phyloP scores from a whole-genome alignment of 1,140 invertebrate species.

The Lamellibrachia luymesi region DNA sequence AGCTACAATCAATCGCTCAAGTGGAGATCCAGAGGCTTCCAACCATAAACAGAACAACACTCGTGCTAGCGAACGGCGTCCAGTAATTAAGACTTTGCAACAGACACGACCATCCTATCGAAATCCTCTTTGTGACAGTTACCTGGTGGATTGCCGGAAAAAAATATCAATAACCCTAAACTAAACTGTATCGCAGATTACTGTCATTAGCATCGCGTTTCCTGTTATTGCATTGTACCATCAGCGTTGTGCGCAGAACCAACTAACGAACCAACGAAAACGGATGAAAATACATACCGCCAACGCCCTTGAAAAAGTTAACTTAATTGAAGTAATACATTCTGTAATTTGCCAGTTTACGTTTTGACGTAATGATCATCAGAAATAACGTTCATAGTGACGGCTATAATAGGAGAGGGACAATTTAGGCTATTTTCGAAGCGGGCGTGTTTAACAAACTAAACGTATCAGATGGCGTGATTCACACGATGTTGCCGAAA shows the following conservation, averaged over 20 bases:
- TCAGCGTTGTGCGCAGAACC: not conserved
- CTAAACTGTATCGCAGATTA: not conserved
- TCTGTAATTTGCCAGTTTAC: not conserved
- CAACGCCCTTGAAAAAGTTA: not conserved
- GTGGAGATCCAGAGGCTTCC: not conserved
- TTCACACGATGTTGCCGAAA: not conserved
- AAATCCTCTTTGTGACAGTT: not conserved
- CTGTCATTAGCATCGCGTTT: not conserved
- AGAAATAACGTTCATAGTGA: not conserved
- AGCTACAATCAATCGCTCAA: not conserved
- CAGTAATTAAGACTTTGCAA: not conserved
- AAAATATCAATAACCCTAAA: not conserved
- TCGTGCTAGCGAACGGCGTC: not conserved
- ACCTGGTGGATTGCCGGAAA: not conserved
- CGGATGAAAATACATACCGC: not conserved
- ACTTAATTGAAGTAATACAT: not conserved
- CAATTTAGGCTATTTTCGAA: not conserved
- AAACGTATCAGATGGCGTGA: not conserved
- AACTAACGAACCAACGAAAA: not conserved
- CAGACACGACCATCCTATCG: not conserved
- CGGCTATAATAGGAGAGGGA: not conserved
- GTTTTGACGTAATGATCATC: constrained; percentile 1
- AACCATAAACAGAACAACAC: not conserved
- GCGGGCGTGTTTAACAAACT: not conserved
- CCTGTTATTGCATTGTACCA: not conserved